A percentile compares a stretch with the other conserved stretches of the same genome.
Evolutionary conservation across 1,140 invertebrate genomes (phyloP).

Genomic region (Cydia fagiglandana): DNA sequence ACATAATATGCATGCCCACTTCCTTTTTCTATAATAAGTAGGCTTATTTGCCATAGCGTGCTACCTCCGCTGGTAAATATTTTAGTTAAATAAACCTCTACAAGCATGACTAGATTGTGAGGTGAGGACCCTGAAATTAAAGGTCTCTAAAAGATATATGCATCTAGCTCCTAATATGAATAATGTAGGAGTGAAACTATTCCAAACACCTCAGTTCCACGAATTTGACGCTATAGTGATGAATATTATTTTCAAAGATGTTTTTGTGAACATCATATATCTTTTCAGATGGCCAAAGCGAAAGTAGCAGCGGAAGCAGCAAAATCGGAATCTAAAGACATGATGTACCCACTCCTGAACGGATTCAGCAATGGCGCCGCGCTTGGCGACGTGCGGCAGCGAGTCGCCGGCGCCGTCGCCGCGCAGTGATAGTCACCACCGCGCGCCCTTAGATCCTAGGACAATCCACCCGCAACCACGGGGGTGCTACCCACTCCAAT

Average conservation of each 20-base stretch:
- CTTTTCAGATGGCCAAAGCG: constrained; percentile 53
- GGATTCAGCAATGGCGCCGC: constrained; percentile 66
- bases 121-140: neutral
- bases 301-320: constrained; percentile 50
- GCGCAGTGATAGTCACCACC: constrained; percentile 67
- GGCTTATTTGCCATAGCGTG: neutral
- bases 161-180: too few species aligned
- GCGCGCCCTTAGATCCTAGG: neutral
- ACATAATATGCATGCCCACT: neutral
- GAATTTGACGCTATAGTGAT: too few species aligned
- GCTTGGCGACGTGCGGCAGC: constrained; percentile 63
- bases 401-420: constrained; percentile 69
- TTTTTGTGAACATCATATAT: too few species aligned
- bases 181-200: too few species aligned
- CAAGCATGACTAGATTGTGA: neutral
- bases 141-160: neutral
- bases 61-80: constrained; percentile 1
- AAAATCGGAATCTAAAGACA: constrained; percentile 58
- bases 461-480: constrained; percentile 5
- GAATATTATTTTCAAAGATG: too few species aligned
- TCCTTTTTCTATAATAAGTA: neutral
- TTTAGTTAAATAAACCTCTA: neutral
- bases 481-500: neutral
- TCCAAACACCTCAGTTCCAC: too few species aligned
- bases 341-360: constrained; percentile 58